phyloP scores from a whole-genome alignment of 2,888 invertebrate species.

The Limenitis camilla region DNA sequence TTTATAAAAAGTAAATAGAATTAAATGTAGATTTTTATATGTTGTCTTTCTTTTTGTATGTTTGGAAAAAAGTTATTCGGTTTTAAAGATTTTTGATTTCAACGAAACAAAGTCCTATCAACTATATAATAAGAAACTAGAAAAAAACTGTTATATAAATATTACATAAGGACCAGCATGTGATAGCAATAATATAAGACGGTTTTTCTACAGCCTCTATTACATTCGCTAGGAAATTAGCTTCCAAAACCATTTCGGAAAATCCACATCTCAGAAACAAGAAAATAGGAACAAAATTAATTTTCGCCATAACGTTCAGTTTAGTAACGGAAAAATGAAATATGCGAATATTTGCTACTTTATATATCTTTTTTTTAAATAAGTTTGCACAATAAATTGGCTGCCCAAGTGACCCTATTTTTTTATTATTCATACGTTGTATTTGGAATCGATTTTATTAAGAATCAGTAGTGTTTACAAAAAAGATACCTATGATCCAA shows the following conservation, averaged over 20 bases:
- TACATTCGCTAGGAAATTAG: slow-evolving; percentile 6
- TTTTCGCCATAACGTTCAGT: slow-evolving; percentile 9
- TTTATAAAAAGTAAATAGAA: no score
- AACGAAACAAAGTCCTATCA: neutral
- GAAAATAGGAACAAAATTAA: slow-evolving; percentile 2
- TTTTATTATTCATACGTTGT: no score
- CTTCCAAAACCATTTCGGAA: slow-evolving; percentile 1
- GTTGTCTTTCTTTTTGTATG: no score
- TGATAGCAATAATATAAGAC: slow-evolving; percentile 7
- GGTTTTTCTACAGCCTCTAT: slow-evolving; percentile 12
- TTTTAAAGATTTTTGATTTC: no score
- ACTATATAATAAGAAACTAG: neutral
- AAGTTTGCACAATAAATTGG: slow-evolving; percentile 29
- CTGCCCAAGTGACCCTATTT: no score
- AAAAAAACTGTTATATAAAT: neutral
- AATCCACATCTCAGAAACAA: slow-evolving; percentile 1
- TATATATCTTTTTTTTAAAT: slow-evolving; percentile 19
- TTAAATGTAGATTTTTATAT: no score
- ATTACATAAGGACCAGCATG: slow-evolving; percentile 18
- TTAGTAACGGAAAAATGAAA: slow-evolving; percentile 5
- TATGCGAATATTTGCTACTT: neutral
- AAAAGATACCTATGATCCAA: no score
- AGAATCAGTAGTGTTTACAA: no score
- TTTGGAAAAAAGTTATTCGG: neutral
- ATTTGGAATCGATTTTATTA: no score